These are phyloP conservation scores for Andrena haemorrhoa DNA, from an alignment of 2,888 invertebrate genomes.

Conservation along the genomic window DNA sequence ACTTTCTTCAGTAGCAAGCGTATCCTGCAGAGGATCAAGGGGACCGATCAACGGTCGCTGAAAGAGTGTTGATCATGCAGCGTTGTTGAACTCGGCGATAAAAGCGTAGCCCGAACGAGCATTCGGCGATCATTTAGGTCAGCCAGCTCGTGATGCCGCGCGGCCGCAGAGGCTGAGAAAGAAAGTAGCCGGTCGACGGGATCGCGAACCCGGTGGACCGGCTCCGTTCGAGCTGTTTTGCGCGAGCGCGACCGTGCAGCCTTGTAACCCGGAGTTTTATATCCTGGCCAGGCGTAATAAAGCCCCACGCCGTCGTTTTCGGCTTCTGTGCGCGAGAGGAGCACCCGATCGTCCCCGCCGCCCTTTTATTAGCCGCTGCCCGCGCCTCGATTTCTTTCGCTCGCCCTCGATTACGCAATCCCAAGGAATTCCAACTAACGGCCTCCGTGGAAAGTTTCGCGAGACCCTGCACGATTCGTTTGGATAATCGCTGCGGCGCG, in stretches of 20 bases:
- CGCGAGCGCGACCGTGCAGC: slow-evolving; percentile 60
- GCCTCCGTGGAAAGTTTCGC: background rate
- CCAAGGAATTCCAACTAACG: slow-evolving; percentile 13
- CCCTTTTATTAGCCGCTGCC: slow-evolving; percentile 44
- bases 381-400: slow-evolving; percentile 27
- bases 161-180: slow-evolving; percentile 58
- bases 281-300: slow-evolving; percentile 72
- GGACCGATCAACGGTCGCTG: slow-evolving; percentile 28
- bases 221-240: slow-evolving; percentile 69
- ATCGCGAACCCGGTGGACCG: slow-evolving; percentile 68
- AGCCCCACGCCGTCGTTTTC: slow-evolving; percentile 61
- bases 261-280: slow-evolving; percentile 74
- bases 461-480: background rate
- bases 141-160: slow-evolving; percentile 64
- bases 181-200: slow-evolving; percentile 54
- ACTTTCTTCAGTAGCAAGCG: background rate
- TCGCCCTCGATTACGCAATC: slow-evolving; percentile 20
- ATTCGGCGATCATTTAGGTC: slow-evolving; percentile 70
- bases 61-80: slow-evolving; percentile 23
- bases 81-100: slow-evolving; percentile 50
- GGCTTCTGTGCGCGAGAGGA: slow-evolving; percentile 67
- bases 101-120: slow-evolving; percentile 59
- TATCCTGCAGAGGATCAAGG: slow-evolving; percentile 12
- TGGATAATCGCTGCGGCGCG: background rate
- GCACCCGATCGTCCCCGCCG: slow-evolving; percentile 35